Conservation (phyloP, 2,113 vertebrate species). For the Chunga burmeisteri region DNA sequence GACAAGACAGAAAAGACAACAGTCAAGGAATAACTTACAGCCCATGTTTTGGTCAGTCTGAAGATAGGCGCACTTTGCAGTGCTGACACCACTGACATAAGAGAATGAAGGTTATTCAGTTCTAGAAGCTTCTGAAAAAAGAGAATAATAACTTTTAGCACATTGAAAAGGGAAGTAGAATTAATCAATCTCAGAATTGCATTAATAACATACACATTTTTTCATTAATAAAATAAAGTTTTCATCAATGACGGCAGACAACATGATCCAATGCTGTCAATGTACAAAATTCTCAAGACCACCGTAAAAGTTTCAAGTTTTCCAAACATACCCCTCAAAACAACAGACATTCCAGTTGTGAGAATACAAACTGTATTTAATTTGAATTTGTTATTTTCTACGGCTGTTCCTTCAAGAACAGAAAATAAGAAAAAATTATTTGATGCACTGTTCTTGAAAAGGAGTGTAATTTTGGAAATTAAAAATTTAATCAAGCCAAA, state of each 20-base stretch:
- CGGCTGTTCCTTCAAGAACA: not conserved
- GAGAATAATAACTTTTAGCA: slow-evolving; percentile 35
- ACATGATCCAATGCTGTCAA: not conserved
- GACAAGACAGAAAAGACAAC: not conserved
- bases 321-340: not conserved
- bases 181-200: not conserved
- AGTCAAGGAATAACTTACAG: slow-evolving; percentile 80
- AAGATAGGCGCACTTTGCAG: slow-evolving; percentile 96
- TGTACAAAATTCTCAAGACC: slow-evolving; percentile 20
- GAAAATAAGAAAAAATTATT: not conserved
- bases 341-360: not conserved
- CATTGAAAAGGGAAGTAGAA: not conserved
- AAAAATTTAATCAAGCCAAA: not conserved
- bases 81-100: slow-evolving; percentile 94
- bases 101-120: slow-evolving; percentile 93
- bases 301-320: not conserved
- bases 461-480: not conserved
- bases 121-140: slow-evolving; percentile 90
- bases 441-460: not conserved
- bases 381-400: not conserved
- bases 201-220: slow-evolving; percentile 8
- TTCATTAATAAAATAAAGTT: slow-evolving; percentile 12
- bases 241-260: not conserved
- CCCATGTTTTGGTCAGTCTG: slow-evolving; percentile 95
- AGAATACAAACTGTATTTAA: not conserved